A percentile compares a stretch with the other conserved stretches of the same genome.
Conservation (phyloP, 2,888 invertebrate genomes). For the Phyllotreta cruciferae region DNA sequence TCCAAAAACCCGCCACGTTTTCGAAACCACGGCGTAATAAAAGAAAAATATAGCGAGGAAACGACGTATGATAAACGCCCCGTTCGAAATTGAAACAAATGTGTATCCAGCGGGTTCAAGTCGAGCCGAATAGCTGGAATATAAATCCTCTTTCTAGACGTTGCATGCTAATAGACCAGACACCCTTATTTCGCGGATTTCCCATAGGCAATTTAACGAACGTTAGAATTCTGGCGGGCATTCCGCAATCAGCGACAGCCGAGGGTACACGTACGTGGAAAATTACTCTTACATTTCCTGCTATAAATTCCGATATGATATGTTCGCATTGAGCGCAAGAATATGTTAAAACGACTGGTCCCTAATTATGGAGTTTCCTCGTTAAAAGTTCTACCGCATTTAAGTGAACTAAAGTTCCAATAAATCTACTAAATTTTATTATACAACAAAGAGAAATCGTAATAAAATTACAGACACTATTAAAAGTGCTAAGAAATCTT, state of each 20-base stretch:
- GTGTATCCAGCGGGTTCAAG: conserved; percentile 1
- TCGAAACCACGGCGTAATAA: neutral
- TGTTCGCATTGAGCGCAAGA: too few relatives aligned
- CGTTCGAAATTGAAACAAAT: conserved; percentile 6
- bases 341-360: too few relatives aligned
- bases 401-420: too few relatives aligned
- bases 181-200: conserved; percentile 5
- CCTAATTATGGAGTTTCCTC: too few relatives aligned
- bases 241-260: neutral
- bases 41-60: neutral
- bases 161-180: conserved; percentile 9
- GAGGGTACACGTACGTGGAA: neutral
- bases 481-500: too few relatives aligned
- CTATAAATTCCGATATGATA: too few relatives aligned
- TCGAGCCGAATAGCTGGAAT: neutral
- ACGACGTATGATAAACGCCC: neutral
- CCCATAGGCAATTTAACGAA: conserved; percentile 7
- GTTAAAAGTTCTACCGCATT: too few relatives aligned
- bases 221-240: conserved; percentile 1
- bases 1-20: too few relatives aligned
- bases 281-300: too few relatives aligned
- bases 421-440: too few relatives aligned
- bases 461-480: too few relatives aligned
- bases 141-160: conserved; percentile 10
- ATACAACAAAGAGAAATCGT: too few relatives aligned